Evolutionary conservation across 2,888 invertebrate genomes (phyloP), one percentile per base, ranked within the genome.

Genomic region (Frankliniella intonsa): DNA sequence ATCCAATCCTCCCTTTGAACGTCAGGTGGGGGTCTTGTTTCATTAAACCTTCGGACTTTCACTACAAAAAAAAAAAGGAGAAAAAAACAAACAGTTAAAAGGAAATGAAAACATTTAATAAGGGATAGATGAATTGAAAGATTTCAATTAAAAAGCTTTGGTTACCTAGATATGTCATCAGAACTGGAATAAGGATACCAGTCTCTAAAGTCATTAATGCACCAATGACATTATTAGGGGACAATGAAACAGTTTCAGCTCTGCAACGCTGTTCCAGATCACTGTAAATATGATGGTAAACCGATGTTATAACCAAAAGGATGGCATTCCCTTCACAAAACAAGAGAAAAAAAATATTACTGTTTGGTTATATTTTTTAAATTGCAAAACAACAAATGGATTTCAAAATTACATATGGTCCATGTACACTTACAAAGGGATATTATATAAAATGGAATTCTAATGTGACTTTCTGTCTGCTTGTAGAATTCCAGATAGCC

Each of bases 401-500:
- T 62, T 62, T 62, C 69, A 38, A 5, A 38, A 38, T 3, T 5
- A 38, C 5, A 38, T 38, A 38, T 3, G 38, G 38, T 38, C 3
- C 38, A 12, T 12, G 9, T 12, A 9, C 1, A 25, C 69, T 76
- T 22, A 76, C 69, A 92, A 22, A 92, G 86, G 11, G 93, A 93
- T 0, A 91, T 91, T 27, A 93, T 87, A 85, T 91, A 91, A 79
- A 93, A 87, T 0, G 93, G 92, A 22, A 92, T 87, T 82, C 91
- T 89, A 85, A 91, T 90, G 81, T 91, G 91, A 82, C 89, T 88
- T 84, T 90, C 89, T 0, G 91, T 92, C 12, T 90, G 89, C 83
- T 92, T 91, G 86, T 93, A 91, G 86, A 93, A 93, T 81, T 93
- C 92, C 83, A 93, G 89, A 85, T 93, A 93, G 3, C 93, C 93